phyloP scores from a whole-genome alignment of 2,113 vertebrate species.

The Recurvirostra avosetta region DNA sequence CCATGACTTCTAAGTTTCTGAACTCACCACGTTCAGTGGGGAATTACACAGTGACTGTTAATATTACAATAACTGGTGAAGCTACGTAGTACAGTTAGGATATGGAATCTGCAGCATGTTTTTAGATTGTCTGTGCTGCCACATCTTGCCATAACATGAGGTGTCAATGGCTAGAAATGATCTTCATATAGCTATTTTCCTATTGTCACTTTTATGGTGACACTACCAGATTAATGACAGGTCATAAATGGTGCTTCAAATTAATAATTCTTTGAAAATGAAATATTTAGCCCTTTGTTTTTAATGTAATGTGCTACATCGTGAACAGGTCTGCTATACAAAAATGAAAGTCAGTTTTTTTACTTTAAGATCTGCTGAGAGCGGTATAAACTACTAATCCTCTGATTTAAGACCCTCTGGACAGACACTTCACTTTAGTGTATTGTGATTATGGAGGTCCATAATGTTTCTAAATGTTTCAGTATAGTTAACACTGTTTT shows the following conservation, averaged over 20 bases:
- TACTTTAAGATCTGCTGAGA: not conserved
- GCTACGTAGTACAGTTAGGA: not conserved
- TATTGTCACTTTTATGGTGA: not conserved
- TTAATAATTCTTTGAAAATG: not conserved
- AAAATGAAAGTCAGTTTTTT: not conserved
- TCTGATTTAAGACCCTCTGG: not conserved
- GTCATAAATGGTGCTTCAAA: not conserved
- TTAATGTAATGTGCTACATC: not conserved
- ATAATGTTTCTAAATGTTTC: not conserved
- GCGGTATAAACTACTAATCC: not conserved
- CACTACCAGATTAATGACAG: not conserved
- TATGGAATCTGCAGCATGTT: not conserved
- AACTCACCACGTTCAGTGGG: not conserved
- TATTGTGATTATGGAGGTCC: not conserved
- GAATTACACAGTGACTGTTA: not conserved
- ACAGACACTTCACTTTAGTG: not conserved
- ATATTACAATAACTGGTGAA: not conserved
- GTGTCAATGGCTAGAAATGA: not conserved
- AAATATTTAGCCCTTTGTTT: not conserved
- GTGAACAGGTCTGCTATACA: not conserved
- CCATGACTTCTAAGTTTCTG: not conserved
- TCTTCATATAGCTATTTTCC: not conserved
- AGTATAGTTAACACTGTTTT: not conserved
- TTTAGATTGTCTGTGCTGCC: not conserved
- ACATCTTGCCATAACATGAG: not conserved